Percentiles rank a stretch among this genome's conserved stretches.
These are phyloP conservation scores for Dasyprocta punctata DNA, from an alignment of 2,113 vertebrate genomes.

Conservation along the genomic window DNA sequence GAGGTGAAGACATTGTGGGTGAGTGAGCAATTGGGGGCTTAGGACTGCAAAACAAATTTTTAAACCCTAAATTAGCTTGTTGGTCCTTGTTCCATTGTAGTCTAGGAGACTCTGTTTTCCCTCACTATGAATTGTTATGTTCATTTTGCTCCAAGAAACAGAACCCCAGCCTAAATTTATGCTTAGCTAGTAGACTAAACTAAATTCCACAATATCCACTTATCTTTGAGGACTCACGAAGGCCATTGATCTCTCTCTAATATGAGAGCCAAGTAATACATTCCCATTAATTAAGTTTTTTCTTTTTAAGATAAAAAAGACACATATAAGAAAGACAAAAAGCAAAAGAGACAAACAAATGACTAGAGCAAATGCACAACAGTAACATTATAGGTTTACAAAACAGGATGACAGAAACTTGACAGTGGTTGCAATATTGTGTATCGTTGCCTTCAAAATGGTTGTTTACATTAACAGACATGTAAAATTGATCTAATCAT, in stretches of 20 bases:
- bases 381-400: no score
- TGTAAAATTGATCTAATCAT: no score
- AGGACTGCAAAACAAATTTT: neutral
- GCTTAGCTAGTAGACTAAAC: neutral
- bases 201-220: neutral
- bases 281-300: no score
- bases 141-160: neutral
- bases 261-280: neutral
- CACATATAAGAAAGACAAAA: no score
- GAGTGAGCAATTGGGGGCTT: neutral
- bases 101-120: neutral
- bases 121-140: neutral
- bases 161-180: neutral
- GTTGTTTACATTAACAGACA: no score
- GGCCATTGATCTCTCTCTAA: neutral
- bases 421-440: no score
- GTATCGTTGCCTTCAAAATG: no score
- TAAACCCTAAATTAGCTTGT: neutral
- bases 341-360: no score
- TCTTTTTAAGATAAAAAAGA: no score
- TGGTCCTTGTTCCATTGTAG: no score
- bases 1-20: slow-evolving; percentile 1
- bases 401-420: no score
- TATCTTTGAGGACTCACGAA: neutral
- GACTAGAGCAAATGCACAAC: no score